phyloP scores from a whole-genome alignment of 1,140 invertebrate genomes.

The Aphelinus atriplicis region DNA sequence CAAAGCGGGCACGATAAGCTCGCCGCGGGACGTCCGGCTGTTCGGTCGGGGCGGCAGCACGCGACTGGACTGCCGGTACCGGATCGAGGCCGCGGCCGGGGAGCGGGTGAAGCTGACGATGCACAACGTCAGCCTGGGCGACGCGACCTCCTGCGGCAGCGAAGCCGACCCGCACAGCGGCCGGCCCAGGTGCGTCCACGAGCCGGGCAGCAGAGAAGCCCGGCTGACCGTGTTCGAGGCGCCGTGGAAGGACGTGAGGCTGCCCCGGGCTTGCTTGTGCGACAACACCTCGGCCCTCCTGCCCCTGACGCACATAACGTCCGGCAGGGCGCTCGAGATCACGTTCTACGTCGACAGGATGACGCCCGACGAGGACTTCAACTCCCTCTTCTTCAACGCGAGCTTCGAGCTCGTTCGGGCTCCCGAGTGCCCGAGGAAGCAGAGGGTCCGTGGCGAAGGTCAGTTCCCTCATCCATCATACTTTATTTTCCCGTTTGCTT shows the following conservation, averaged over 20 bases:
- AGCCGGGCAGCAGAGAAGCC: constrained; percentile 67
- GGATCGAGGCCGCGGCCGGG: constrained; percentile 74
- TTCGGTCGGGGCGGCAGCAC: constrained; percentile 80
- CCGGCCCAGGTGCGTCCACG: constrained; percentile 68
- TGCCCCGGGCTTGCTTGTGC: constrained; percentile 75
- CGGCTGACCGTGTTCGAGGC: constrained; percentile 72
- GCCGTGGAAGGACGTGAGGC: constrained; percentile 72
- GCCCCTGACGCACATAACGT: constrained; percentile 72
- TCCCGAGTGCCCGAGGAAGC: constrained; percentile 72
- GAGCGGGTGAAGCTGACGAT: constrained; percentile 74
- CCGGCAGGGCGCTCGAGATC: constrained; percentile 72
- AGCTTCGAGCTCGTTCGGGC: constrained; percentile 74
- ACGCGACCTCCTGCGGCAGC: constrained; percentile 72
- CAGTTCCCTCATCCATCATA: background rate
- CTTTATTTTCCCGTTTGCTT: too few species aligned
- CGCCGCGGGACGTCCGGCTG: constrained; percentile 79
- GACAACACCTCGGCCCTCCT: constrained; percentile 72
- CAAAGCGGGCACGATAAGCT: constrained; percentile 71
- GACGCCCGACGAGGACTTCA: constrained; percentile 76
- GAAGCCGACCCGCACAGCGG: constrained; percentile 78
- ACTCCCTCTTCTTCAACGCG: constrained; percentile 75
- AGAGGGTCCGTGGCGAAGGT: constrained; percentile 71
- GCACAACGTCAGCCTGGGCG: constrained; percentile 78
- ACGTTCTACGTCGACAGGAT: constrained; percentile 73
- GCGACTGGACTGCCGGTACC: constrained; percentile 78